Base-by-base conservation (phyloP, 1,140 invertebrate species). In the Dufourea novaeangliae region DNA sequence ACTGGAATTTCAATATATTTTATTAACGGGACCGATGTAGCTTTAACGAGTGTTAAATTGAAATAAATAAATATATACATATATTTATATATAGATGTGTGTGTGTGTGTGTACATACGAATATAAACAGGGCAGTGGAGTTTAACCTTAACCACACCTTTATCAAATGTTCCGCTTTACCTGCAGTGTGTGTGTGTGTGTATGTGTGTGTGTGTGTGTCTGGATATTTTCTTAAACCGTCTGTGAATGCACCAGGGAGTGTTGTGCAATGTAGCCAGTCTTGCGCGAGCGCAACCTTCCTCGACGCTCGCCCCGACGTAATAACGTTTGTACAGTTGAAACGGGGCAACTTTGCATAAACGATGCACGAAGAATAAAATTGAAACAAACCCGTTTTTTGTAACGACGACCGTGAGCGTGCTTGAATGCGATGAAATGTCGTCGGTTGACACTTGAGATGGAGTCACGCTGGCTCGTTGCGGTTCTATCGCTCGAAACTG, bases 161-260 rank as follows among this genome's bases (percentile, higher is more conserved):
- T 52, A 62, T 52, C 70, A 72, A 61, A 37, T 22, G n/a, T 10
- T 34, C 29, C 41, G 56, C n/a, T 61, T 72, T 50, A 62, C 62
- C 41, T 27, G 57, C 70, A 1, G 32, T 10, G 10, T 44, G 32
- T 52, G 46, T 63, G 70, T 54, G 46, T 54, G 34, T 27, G 32
- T 22, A 14, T 52, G 63, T 54, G n/a, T n/a, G 32, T 10, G 10
- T 44, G 32, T 52, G 46, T 63, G 70, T 54, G 46, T 54, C 46
- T 27, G 32, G 32, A 14, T 52, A 73, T 54, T 54, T 63, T 2
- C 59, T 41, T 14, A 25, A n/a, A 22, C 34, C 22, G 32, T 14
- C 32, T 7, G 29, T 46, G 17, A 63, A 52, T 39, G 57, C 69
- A 50, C 54, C 27, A n/a, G 4, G 41, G 59, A 50, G 41, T 17